A percentile compares a stretch with the other conserved stretches of the same genome.
Evolutionary conservation across 1,140 invertebrate species (phyloP).

Genomic region (Rhopalosiphum padi): DNA sequence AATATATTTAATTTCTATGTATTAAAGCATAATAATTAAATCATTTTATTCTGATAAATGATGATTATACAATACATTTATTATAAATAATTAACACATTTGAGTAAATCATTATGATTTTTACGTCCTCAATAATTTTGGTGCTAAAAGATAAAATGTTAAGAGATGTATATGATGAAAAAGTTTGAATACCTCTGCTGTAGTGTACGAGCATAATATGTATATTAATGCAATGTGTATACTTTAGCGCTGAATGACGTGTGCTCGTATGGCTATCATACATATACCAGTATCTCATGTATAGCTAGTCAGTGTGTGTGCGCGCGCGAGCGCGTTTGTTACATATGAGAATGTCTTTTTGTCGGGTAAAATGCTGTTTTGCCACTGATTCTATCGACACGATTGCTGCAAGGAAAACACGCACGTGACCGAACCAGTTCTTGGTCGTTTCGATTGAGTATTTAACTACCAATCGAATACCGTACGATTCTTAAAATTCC

Average conservation of each 20-base stretch:
- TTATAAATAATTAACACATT: not conserved
- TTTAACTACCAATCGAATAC: slow-evolving; percentile 33
- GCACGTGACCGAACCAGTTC: slow-evolving; percentile 47
- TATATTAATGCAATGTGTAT: not conserved
- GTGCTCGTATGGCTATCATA: not conserved
- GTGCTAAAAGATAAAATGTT: no score
- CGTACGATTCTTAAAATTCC: slow-evolving; percentile 38
- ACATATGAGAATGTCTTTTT: slow-evolving; percentile 36
- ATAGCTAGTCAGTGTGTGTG: not conserved
- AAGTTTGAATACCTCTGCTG: no score
- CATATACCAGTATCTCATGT: not conserved
- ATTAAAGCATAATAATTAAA: not conserved
- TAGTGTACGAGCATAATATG: not conserved
- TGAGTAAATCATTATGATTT: not conserved
- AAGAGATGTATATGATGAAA: no score
- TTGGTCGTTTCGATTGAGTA: slow-evolving; percentile 33
- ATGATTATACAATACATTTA: not conserved
- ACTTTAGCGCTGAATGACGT: not conserved
- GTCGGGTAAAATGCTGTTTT: slow-evolving; percentile 44
- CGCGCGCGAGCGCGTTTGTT: not conserved
- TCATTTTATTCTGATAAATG: not conserved
- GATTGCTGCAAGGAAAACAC: slow-evolving; percentile 40
- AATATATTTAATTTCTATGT: no score
- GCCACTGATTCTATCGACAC: slow-evolving; percentile 29
- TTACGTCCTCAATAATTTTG: not conserved